Evolutionary conservation across 2,888 invertebrate species (phyloP).

Genomic region (Agriopis aurantiaria): DNA sequence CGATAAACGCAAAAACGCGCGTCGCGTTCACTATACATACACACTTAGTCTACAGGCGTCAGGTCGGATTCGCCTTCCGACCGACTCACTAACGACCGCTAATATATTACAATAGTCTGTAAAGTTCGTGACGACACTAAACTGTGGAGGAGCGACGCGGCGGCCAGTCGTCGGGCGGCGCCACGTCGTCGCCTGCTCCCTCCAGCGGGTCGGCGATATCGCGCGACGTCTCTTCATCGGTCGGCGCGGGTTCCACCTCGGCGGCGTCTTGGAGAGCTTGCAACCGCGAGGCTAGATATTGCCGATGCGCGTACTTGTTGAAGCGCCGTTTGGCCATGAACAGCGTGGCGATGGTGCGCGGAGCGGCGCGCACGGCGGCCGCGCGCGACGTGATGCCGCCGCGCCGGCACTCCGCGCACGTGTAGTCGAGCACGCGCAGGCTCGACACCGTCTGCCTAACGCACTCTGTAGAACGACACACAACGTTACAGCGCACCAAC

Average conservation of each 20-base stretch:
- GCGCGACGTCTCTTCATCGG: conserved; percentile 33
- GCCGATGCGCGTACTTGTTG: conserved; percentile 84
- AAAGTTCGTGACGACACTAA: neutral
- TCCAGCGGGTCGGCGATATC: conserved; percentile 41
- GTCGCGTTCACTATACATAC: conserved; percentile 62
- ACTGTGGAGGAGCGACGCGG: conserved; percentile 4
- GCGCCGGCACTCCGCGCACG: conserved; percentile 82
- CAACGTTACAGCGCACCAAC: neutral
- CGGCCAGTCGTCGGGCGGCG: conserved; percentile 42
- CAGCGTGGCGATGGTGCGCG: conserved; percentile 82
- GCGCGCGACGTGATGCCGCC: conserved; percentile 83
- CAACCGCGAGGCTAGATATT: conserved; percentile 72
- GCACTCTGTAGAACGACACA: conserved; percentile 68
- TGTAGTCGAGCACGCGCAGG: conserved; percentile 82
- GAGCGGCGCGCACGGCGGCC: conserved; percentile 80
- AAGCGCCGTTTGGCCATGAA: conserved; percentile 85
- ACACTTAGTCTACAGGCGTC: conserved; percentile 67
- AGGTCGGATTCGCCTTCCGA: neutral
- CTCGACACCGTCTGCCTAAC: conserved; percentile 75
- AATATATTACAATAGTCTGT: conserved; percentile 64
- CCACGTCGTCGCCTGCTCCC: conserved; percentile 37
- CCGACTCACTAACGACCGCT: conserved; percentile 38
- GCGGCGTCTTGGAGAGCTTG: conserved; percentile 42
- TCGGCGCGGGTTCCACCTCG: conserved; percentile 30
- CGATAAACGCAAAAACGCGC: conserved; percentile 52